Base-by-base conservation (phyloP, 1,140 invertebrate genomes). In the Papilio aristodemus region DNA sequence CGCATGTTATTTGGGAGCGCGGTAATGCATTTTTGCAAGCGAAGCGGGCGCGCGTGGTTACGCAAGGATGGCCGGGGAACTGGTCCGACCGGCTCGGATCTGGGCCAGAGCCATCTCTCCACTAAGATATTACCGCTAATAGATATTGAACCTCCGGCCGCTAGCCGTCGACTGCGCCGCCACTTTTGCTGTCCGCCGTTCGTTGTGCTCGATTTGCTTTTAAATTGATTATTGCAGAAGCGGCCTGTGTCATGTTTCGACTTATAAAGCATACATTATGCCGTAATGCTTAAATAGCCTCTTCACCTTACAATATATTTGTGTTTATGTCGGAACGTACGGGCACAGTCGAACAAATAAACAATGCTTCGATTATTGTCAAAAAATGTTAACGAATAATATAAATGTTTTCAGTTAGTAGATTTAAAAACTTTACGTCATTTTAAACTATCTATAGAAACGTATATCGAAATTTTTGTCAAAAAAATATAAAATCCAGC, bases 21-120 rank as follows among this genome's bases (percentile, higher is more conserved):
- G 77, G 78, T 89, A 89, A 87, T 90, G 85, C 82, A 90, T 90
- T 89, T 90, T 90, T 90, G 89, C 83, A 84, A 85, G 85, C 77
- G 73, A 72, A 70, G 58, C 71, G 73, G 73, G 74, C 75, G 77
- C 71, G 72, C 74, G 73, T 69, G 79, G 77, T 91, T 90, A 89
- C 86, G 89, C 83, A 90, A 91, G 84, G 87, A 86, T 90, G 83
- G 73, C 77, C 79, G 83, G 72, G 72, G 81, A 89, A 89, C 87
- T 87, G 85, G 87, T 89, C 74, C 77, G 70, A 89, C 89, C 87
- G 85, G 89, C 82, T 84, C 78, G 76, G 80, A 90, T 83, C 84
- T 91, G 87, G 87, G 87, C 80, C 89, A 91, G 87, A 85, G 77
- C 77, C 89, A 90, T 91, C 87, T 90, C 83, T 86, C 82, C 72